Evolutionary conservation across 1,140 invertebrate species (phyloP).

Genomic region (Reticulitermes speratus): DNA sequence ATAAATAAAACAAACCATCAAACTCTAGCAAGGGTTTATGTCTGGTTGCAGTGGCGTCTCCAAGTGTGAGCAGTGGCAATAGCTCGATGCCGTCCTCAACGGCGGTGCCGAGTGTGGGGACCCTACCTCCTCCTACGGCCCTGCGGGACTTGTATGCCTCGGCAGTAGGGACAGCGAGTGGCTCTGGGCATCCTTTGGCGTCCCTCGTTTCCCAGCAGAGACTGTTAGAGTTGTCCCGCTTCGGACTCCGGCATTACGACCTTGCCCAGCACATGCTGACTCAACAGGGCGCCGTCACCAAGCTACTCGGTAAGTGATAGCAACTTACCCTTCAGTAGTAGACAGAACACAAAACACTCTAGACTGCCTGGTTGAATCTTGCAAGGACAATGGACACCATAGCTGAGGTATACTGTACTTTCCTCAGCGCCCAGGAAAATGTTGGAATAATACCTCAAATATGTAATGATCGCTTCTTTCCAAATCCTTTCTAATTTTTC

Average conservation of each 20-base stretch:
- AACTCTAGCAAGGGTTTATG: background rate
- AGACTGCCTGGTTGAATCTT: too few relatives aligned
- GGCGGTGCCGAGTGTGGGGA: constrained; percentile 42
- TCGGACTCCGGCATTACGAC: constrained; percentile 83
- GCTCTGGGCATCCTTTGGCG: constrained; percentile 58
- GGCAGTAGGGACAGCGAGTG: constrained; percentile 36
- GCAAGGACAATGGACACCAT: too few relatives aligned
- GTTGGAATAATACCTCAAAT: too few relatives aligned
- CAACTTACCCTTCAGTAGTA: background rate
- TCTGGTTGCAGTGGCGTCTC: constrained; percentile 6
- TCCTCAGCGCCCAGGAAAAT: too few relatives aligned
- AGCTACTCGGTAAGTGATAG: constrained; percentile 73
- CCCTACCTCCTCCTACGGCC: constrained; percentile 44
- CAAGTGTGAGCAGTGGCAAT: background rate
- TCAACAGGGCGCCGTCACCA: constrained; percentile 88
- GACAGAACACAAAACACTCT: background rate
- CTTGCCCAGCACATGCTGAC: constrained; percentile 84
- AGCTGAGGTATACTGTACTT: too few relatives aligned
- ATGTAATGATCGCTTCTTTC: too few relatives aligned
- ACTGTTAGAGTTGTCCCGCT: constrained; percentile 78
- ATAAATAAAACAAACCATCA: too few relatives aligned
- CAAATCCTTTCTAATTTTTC: too few relatives aligned
- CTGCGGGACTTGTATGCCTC: constrained; percentile 52
- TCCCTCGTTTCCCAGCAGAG: constrained; percentile 66
- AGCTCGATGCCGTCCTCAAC: constrained; percentile 34